Percentiles rank a stretch among this genome's conserved stretches.
These are phyloP conservation scores for Aphodius sticticus DNA, from an alignment of 2,888 invertebrate genomes.

Conservation along the genomic window DNA sequence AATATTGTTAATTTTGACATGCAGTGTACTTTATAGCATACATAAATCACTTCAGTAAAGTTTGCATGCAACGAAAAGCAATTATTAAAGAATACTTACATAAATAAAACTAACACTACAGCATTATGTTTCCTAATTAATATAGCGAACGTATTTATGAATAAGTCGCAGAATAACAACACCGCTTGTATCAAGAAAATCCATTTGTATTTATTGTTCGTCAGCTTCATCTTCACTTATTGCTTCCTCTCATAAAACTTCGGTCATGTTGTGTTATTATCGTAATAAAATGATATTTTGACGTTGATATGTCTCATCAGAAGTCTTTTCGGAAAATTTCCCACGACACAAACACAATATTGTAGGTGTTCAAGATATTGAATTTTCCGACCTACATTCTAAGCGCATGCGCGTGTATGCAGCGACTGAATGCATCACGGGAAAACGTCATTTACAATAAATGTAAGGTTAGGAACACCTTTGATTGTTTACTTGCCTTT, in stretches of 20 bases:
- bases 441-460: background rate
- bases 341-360: slow-evolving; percentile 38
- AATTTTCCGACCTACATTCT: slow-evolving; percentile 43
- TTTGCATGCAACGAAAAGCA: too few relatives aligned
- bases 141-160: slow-evolving; percentile 56
- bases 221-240: slow-evolving; percentile 31
- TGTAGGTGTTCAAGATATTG: slow-evolving; percentile 41
- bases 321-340: slow-evolving; percentile 11
- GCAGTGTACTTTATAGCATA: too few relatives aligned
- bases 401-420: slow-evolving; percentile 33
- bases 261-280: slow-evolving; percentile 9
- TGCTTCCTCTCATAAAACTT: background rate
- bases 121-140: slow-evolving; percentile 56
- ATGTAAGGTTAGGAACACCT: background rate
- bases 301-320: background rate
- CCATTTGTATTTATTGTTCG: slow-evolving; percentile 35
- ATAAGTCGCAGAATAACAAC: slow-evolving; percentile 53
- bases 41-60: too few relatives aligned
- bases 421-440: background rate
- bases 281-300: background rate
- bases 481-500: background rate
- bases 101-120: slow-evolving; percentile 55
- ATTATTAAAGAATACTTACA: slow-evolving; percentile 51
- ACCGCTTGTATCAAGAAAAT: slow-evolving; percentile 54
- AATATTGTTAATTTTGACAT: too few relatives aligned